Conservation (phyloP, 2,888 invertebrate species). For the Nemoura dubitans region DNA sequence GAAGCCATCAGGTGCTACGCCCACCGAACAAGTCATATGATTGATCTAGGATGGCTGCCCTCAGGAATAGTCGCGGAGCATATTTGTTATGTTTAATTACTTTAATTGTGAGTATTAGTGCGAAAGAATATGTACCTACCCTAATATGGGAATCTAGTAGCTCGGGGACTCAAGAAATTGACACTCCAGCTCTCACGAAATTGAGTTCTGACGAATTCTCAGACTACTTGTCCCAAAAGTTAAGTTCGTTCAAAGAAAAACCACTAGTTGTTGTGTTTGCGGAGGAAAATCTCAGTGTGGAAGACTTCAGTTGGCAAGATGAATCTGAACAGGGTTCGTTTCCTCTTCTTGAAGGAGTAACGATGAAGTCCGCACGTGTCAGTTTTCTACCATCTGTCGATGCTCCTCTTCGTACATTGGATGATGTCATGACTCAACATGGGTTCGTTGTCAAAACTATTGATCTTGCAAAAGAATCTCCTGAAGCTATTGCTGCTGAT, state of each 20-base stretch:
- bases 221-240: conserved; percentile 28
- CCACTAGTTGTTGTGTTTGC: conserved; percentile 61
- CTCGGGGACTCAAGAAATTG: conserved; percentile 10
- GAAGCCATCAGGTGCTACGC: conserved; percentile 15
- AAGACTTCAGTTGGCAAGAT: conserved; percentile 67
- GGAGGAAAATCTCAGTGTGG: conserved; percentile 66
- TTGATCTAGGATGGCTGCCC: conserved; percentile 33
- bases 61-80: neutral
- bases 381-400: conserved; percentile 37
- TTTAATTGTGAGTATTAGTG: conserved; percentile 28
- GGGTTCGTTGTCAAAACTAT: conserved; percentile 22
- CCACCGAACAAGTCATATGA: conserved; percentile 37
- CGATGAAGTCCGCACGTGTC: conserved; percentile 20
- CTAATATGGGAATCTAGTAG: conserved; percentile 45
- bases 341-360: conserved; percentile 18
- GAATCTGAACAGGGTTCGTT: conserved; percentile 51
- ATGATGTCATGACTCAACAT: conserved; percentile 17
- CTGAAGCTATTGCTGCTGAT: neutral
- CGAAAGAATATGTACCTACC: conserved; percentile 46
- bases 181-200: conserved; percentile 17
- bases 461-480: conserved; percentile 1
- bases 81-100: conserved; percentile 24
- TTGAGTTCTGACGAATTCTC: conserved; percentile 31
- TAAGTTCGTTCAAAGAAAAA: conserved; percentile 33
- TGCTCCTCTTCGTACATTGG: neutral